These are phyloP conservation scores for Bhutanitis thaidina DNA, from an alignment of 2,888 invertebrate genomes.

Conservation along the genomic window DNA sequence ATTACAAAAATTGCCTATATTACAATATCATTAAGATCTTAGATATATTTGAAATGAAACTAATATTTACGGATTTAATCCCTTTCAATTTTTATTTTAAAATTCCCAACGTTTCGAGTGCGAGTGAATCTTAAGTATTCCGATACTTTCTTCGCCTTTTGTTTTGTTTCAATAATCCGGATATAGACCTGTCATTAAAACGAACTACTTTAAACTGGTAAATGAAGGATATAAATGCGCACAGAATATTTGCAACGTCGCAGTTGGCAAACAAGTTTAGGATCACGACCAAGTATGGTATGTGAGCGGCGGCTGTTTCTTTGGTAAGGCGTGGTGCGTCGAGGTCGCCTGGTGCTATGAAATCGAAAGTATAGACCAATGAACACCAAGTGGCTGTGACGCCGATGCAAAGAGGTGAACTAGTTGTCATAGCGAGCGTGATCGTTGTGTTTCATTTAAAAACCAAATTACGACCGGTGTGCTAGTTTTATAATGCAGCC, in stretches of 20 bases:
- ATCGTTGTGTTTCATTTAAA: conserved; percentile 13
- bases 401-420: conserved; percentile 36
- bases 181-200: too few relatives aligned
- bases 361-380: conserved; percentile 56
- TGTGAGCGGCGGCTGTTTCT: conserved; percentile 57
- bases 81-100: too few relatives aligned
- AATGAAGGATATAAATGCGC: background rate
- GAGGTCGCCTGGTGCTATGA: conserved; percentile 59
- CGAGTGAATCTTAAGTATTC: too few relatives aligned
- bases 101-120: too few relatives aligned
- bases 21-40: too few relatives aligned
- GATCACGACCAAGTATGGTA: conserved; percentile 66
- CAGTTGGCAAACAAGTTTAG: conserved; percentile 57
- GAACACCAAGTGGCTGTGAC: conserved; percentile 33
- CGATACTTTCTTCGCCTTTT: too few relatives aligned
- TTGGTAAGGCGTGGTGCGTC: conserved; percentile 38
- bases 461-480: background rate
- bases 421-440: conserved; percentile 31
- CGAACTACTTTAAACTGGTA: too few relatives aligned
- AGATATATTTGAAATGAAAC: too few relatives aligned
- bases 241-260: conserved; percentile 23
- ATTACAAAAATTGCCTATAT: too few relatives aligned
- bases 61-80: too few relatives aligned
- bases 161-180: too few relatives aligned
- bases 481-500: too few relatives aligned